phyloP scores from a whole-genome alignment of 2,888 invertebrate species.

The Stenodera caucasica region DNA sequence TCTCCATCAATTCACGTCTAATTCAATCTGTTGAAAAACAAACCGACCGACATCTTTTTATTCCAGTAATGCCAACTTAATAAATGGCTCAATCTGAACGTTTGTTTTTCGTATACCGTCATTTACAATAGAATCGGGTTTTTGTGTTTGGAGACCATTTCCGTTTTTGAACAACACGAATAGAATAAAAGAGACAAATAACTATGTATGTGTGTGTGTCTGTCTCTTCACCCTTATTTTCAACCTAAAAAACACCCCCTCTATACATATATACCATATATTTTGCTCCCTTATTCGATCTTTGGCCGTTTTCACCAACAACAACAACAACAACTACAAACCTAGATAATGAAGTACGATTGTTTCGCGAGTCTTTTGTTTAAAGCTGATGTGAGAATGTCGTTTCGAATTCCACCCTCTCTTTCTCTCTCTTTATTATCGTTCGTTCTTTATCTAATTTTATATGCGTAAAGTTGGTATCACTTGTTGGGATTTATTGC shows the following conservation, averaged over 20 bases:
- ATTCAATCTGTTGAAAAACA: too few species aligned
- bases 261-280: too few species aligned
- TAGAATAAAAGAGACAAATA: too few species aligned
- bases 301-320: background rate
- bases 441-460: slow-evolving; percentile 25
- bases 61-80: background rate
- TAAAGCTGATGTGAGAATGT: slow-evolving; percentile 41
- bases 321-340: background rate
- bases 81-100: slow-evolving; percentile 1
- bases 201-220: too few species aligned
- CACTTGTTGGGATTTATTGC: background rate
- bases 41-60: background rate
- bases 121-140: background rate
- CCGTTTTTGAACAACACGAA: too few species aligned
- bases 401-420: slow-evolving; percentile 41
- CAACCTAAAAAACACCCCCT: too few species aligned
- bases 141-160: too few species aligned
- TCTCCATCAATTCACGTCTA: too few species aligned
- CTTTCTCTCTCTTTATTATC: too few species aligned
- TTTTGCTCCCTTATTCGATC: background rate
- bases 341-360: slow-evolving; percentile 37
- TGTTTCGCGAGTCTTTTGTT: slow-evolving; percentile 37
- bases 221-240: too few species aligned
- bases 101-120: background rate
- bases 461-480: background rate